phyloP scores from a whole-genome alignment of 2,797 vertebrate genomes.

The Siniperca undulata region DNA sequence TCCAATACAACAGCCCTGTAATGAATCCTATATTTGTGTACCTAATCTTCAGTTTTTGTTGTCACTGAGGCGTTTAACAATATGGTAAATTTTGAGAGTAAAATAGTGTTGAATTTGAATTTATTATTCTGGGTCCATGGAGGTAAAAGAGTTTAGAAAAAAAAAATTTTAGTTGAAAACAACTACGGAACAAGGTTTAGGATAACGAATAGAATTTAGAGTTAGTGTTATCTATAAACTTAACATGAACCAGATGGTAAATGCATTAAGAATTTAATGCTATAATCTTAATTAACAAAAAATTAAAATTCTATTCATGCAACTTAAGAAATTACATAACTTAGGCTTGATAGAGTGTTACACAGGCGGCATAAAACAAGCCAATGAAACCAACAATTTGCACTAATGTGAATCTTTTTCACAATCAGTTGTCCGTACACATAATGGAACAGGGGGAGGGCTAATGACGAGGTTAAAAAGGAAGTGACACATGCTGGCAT shows the following conservation, averaged over 20 bases:
- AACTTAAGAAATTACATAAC: neutral
- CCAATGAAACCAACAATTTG: neutral
- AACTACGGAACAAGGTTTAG: neutral
- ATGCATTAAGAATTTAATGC: neutral
- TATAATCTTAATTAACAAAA: neutral
- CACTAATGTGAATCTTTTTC: neutral
- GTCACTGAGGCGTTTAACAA: neutral
- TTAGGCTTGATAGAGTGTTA: neutral
- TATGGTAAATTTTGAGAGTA: neutral
- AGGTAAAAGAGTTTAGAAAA: neutral
- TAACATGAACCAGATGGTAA: neutral
- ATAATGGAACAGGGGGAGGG: constrained; percentile 1
- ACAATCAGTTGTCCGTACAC: neutral
- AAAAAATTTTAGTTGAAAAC: neutral
- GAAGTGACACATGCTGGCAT: constrained; percentile 35
- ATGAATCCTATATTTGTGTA: neutral
- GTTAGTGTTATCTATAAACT: neutral
- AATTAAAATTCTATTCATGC: neutral
- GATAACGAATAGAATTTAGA: neutral
- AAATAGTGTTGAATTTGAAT: neutral
- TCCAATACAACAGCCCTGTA: neutral
- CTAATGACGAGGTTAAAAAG: constrained; percentile 5
- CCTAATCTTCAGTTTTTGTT: neutral
- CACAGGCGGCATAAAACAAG: neutral
- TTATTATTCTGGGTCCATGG: neutral